Conservation (phyloP, 2,113 vertebrate species). For the Sphyrna mokarran region DNA sequence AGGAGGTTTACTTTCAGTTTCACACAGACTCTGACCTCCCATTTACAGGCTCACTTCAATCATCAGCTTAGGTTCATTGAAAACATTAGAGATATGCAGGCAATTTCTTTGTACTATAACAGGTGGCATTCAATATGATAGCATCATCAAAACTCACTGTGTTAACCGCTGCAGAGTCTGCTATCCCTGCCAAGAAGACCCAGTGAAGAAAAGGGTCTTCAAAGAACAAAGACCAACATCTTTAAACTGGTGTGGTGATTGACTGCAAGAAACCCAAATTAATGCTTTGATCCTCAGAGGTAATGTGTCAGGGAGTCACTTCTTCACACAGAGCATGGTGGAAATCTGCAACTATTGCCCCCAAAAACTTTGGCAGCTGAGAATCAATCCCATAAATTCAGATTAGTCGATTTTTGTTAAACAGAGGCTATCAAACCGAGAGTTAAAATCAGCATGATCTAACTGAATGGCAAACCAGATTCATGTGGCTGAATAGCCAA, state of each 20-base stretch:
- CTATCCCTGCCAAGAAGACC: background rate
- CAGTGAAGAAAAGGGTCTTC: background rate
- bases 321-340: background rate
- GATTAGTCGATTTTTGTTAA: background rate
- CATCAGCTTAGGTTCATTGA: background rate
- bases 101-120: background rate
- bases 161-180: background rate
- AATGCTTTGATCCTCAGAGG: background rate
- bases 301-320: background rate
- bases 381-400: background rate
- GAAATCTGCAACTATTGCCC: background rate
- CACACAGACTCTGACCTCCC: background rate
- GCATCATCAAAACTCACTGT: background rate
- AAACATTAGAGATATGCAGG: background rate
- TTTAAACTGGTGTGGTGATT: background rate
- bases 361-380: background rate
- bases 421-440: background rate
- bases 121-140: background rate
- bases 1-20: background rate
- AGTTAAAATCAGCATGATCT: background rate
- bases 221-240: background rate
- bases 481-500: background rate
- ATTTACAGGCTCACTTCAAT: background rate
- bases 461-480: background rate
- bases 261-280: background rate